Conservation (phyloP, 1,140 invertebrate species). For the Drosophila erecta region DNA sequence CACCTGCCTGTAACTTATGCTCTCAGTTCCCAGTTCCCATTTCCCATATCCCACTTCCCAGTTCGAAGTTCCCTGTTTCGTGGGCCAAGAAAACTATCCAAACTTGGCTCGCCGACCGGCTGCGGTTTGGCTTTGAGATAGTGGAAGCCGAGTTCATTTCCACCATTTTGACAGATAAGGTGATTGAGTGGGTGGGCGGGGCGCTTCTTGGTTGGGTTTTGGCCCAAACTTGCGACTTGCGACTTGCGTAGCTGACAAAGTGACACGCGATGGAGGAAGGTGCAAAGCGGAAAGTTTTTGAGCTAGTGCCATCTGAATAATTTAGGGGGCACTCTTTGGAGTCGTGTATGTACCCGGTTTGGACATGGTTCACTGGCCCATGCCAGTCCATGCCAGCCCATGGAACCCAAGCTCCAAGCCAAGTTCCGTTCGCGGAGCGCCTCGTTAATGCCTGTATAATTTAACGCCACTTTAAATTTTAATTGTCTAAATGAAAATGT, state of each 20-base stretch:
- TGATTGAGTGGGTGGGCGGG: slow-evolving; percentile 18
- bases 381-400: background rate
- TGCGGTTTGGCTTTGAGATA: slow-evolving; percentile 61
- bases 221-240: slow-evolving; percentile 29
- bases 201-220: background rate
- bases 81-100: slow-evolving; percentile 47
- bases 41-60: background rate
- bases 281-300: slow-evolving; percentile 31
- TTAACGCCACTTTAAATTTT: slow-evolving; percentile 84
- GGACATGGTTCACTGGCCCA: slow-evolving; percentile 7
- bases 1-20: slow-evolving; percentile 60
- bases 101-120: slow-evolving; percentile 15
- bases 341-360: background rate
- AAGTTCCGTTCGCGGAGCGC: background rate
- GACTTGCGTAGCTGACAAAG: slow-evolving; percentile 52
- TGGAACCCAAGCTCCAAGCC: too few relatives aligned
- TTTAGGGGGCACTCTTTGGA: slow-evolving; percentile 45
- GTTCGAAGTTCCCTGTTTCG: background rate
- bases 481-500: slow-evolving; percentile 84
- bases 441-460: slow-evolving; percentile 82
- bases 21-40: background rate
- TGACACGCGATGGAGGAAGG: slow-evolving; percentile 54
- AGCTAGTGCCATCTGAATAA: slow-evolving; percentile 66
- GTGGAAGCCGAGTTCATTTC: slow-evolving; percentile 45
- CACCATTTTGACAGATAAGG: slow-evolving; percentile 39